Base-by-base conservation (phyloP, 2,113 vertebrate genomes). In the Centropristis striata region DNA sequence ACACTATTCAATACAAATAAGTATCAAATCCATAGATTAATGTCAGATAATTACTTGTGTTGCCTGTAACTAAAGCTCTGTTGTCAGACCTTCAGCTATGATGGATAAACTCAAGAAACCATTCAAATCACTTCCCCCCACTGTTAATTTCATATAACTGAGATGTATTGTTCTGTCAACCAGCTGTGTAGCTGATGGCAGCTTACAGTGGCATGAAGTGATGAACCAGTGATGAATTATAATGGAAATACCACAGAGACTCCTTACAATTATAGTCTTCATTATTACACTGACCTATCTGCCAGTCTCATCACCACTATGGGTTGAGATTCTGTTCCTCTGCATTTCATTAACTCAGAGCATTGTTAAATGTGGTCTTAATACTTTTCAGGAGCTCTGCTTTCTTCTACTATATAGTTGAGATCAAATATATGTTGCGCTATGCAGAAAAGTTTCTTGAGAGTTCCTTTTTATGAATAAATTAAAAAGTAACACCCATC, bases 201-300 rank as follows among this genome's bases (percentile, higher is more conserved):
- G 51, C 53, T 51, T 32, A 23, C 42, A 14, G 20, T 25, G 53
- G 44, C 69, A 59, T 13, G 14, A 65, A 8, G 27, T 25, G n/a
- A 46, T 55, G 21, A 42, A 70, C 47, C n/a, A n/a, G n/a, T n/a
- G n/a, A n/a, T n/a, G n/a, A n/a, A n/a, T n/a, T 23, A 76, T 70
- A 42, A 51, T 44, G 36, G 6, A 5, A 70, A 70, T 42, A 20
- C 42, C 80, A 20, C n/a, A 50, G 14, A 76, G 58, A 49, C 21
- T 37, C 11, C 55, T 46, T 8, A 25, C 64, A 64, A 65, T 79
- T 28, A 39, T 2, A 39, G 1, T n/a, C 9, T 20, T 55, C 67
- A 27, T 70, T 46, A 32, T 60, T 5, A 23, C 47, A 28, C 49
- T 20, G 47, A 70, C 20, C 16, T 21, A 3, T 44, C 46, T 61